Evolutionary conservation across 2,797 vertebrate species (phyloP), one percentile per base, ranked within the genome.

Genomic region (Acanthiza pusilla): DNA sequence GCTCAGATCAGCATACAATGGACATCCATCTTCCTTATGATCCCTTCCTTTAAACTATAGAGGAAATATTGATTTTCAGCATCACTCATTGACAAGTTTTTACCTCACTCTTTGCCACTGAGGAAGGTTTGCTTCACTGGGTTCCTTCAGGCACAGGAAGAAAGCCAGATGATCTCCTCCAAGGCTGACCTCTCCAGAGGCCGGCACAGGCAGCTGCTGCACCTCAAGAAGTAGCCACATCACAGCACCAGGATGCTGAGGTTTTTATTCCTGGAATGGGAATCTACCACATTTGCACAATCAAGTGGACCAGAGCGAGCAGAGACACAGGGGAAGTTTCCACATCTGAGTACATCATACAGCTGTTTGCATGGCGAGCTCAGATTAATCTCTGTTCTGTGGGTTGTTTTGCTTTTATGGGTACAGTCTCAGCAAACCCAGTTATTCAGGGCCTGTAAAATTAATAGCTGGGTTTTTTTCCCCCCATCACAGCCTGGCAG

Each of bases 1-100:
- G 20, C 66, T 72, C 47, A 51, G 17, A 57, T 27, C 85, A 82
- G 13, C 20, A 16, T 18, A 43, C n/a, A 11, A 16, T 51, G 21
- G 51, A 79, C 17, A 76, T 85, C n/a, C 55, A 60, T 55, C 43
- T 78, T 82, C 62, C 47, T 53, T 50, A 16, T 10, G 10, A 58
- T 65, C 40, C 38, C 18, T 58, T 70, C n/a, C 53, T 81, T 57
- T 32, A 61, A 20, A 29, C 57, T 58, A 43, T 1, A 14, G 55
- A 68, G 53, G 51, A 93, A 94, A 63, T 67, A 82, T 2, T 83
- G 48, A 61, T 89, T 85, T 96, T 78, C 43, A 76, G 47, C 48
- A 67, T 61, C 61, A 60, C 29, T 87, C 68, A 63, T 3, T 43
- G 27, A 45, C n/a, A 43, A 45, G 34, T 22, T 92, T 47, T 84